phyloP scores from a whole-genome alignment of 2,113 vertebrate genomes.

The Chunga burmeisteri region DNA sequence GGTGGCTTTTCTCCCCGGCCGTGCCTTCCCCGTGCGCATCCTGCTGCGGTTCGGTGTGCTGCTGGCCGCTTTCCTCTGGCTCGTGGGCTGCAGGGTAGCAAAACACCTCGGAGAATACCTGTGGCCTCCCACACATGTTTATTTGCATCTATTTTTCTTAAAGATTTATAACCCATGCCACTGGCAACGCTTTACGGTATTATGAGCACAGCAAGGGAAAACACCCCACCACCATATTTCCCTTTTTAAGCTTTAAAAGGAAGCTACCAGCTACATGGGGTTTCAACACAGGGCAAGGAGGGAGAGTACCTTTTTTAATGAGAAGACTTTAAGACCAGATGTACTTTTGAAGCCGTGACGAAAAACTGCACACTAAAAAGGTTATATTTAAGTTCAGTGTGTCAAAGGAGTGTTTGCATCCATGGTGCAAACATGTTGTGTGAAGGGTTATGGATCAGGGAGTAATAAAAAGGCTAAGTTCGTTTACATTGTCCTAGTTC shows the following conservation, averaged over 20 bases:
- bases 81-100: background rate
- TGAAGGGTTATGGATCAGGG: background rate
- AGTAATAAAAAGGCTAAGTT: background rate
- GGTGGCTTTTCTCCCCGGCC: background rate
- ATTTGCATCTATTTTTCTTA: background rate
- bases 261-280: background rate
- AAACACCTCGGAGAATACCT: rapidly evolving
- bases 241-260: background rate
- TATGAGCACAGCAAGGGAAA: background rate
- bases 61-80: background rate
- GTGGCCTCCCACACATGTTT: background rate
- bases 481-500: background rate
- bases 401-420: background rate
- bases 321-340: background rate
- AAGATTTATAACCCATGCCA: background rate
- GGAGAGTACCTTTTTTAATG: background rate
- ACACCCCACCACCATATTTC: background rate
- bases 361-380: background rate
- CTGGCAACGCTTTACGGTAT: background rate
- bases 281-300: rapidly evolving
- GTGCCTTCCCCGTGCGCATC: background rate
- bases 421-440: background rate
- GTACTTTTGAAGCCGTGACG: background rate
- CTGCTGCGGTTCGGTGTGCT: background rate
- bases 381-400: background rate